Percentiles rank a stretch among this genome's conserved stretches.
Evolutionary conservation across 1,140 invertebrate species (phyloP).

Genomic region (Drosophila sp.): DNA sequence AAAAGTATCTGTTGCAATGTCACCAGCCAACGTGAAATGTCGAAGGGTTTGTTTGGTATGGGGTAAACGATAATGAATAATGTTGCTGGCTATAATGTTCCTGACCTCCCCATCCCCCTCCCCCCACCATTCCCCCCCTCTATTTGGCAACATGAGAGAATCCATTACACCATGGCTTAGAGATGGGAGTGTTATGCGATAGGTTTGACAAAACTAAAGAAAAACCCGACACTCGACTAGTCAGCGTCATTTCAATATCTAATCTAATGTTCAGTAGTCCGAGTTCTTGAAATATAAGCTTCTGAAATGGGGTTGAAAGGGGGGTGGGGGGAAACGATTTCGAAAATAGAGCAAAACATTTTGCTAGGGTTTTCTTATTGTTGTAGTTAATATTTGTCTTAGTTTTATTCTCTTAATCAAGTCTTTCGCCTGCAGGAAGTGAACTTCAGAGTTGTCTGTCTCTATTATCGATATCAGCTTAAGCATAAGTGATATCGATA

Average conservation of each 20-base stretch:
- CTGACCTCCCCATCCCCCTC: slow-evolving; percentile 34
- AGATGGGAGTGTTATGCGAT: background rate
- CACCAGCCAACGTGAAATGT: slow-evolving; percentile 64
- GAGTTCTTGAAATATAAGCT: background rate
- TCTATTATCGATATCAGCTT: too few relatives aligned
- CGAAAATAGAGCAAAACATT: too few relatives aligned
- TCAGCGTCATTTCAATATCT: background rate
- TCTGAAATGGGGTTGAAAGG: too few relatives aligned
- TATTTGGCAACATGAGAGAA: slow-evolving; percentile 41
- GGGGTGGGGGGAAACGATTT: background rate
- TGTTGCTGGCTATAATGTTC: slow-evolving; percentile 74
- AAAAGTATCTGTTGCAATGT: slow-evolving; percentile 74
- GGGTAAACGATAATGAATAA: slow-evolving; percentile 73
- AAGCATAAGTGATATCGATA: too few relatives aligned
- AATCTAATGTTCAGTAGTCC: background rate
- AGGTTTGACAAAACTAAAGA: background rate
- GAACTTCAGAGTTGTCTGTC: too few relatives aligned
- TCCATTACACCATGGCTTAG: slow-evolving; percentile 3
- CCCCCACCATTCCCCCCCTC: too few relatives aligned
- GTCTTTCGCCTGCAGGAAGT: too few relatives aligned
- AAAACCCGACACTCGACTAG: background rate
- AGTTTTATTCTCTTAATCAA: too few relatives aligned
- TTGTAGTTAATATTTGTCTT: too few relatives aligned
- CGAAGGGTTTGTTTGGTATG: slow-evolving; percentile 10
- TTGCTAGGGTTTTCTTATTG: too few relatives aligned